Conservation (phyloP, 1,140 invertebrate genomes). For the Venturia canescens region DNA sequence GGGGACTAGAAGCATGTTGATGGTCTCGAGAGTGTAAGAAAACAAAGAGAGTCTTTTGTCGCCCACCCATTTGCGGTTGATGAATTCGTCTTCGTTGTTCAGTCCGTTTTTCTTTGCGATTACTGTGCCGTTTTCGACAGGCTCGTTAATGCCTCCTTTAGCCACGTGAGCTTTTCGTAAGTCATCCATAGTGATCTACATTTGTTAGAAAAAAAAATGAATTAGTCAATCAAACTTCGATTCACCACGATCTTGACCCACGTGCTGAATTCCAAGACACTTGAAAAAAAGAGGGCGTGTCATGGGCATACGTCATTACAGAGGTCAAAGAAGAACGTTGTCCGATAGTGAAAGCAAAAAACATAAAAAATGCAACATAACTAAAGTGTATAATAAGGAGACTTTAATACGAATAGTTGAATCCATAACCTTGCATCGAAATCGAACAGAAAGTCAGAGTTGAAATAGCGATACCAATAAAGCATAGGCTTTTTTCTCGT, state of each 20-base stretch:
- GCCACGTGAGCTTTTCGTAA: slow-evolving; percentile 77
- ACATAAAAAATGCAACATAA: not conserved
- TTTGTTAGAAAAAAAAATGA: slow-evolving; percentile 52
- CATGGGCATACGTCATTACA: not conserved
- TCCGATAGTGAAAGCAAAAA: slow-evolving; percentile 22
- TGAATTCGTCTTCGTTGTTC: slow-evolving; percentile 67
- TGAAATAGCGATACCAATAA: too few relatives aligned
- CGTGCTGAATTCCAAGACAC: slow-evolving; percentile 40
- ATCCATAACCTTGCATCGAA: too few relatives aligned
- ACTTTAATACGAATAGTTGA: not conserved
- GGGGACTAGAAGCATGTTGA: slow-evolving; percentile 94
- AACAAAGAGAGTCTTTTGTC: slow-evolving; percentile 94
- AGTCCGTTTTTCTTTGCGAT: slow-evolving; percentile 56
- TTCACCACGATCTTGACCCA: slow-evolving; percentile 7
- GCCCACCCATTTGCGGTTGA: slow-evolving; percentile 80
- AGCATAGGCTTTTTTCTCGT: too few relatives aligned
- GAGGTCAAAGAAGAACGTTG: slow-evolving; percentile 15
- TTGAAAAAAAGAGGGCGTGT: slow-evolving; percentile 16
- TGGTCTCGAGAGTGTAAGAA: slow-evolving; percentile 96
- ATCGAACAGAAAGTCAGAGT: too few relatives aligned
- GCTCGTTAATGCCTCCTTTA: slow-evolving; percentile 64
- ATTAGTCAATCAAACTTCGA: slow-evolving; percentile 25
- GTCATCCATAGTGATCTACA: slow-evolving; percentile 84
- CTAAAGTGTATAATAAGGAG: not conserved
- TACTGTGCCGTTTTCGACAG: slow-evolving; percentile 51